Base-by-base conservation (phyloP, 2,888 invertebrate genomes). In the Melieria omissa region DNA sequence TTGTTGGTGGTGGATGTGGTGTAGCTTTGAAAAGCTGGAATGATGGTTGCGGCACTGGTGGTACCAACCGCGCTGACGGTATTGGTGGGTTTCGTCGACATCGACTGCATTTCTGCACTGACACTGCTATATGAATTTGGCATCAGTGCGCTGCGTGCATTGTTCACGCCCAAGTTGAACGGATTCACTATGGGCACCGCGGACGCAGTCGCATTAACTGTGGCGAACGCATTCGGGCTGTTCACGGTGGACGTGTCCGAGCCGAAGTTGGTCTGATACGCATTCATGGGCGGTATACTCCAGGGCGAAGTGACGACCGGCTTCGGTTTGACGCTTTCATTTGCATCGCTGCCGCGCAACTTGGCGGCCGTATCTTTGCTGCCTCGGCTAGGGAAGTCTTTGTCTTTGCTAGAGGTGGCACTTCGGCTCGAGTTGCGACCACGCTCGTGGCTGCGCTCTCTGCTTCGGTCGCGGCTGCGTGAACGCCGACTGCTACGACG, bases 401-500 rank as follows among this genome's bases (percentile, higher is more conserved):
- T 9, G 12, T 58, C 74, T 85, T 84, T 71, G 86, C 44, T 72
- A 44, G 4, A 62, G 70, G 71, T 41, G 74, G 77, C 71, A 75
- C 87, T 78, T 76, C 86, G 78, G 78, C 87, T 85, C 81, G 90
- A 71, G 49, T 76, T 76, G 10, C 78, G 73, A n/a, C 74, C 75
- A 76, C 84, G 88, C 57, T 74, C 75, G 6, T 71, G 66, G 63
- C 73, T 73, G 16, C 74, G 75, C 12, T 69, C 69, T 4, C 63
- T 61, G 47, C 63, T 76, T 61, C 77, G 79, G 29, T 29, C 29
- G 29, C 29, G 29, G 29, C 29, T 29, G 7, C 75, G 75, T 44
- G 82, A 83, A 49, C 83, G 77, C 69, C 81, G 80, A 42, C 75
- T 76, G 12, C 83, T 82, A 12, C 78, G 77, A 78, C 83, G 88